Evolutionary conservation across 2,113 vertebrate genomes (phyloP), one percentile per base, ranked within the genome.

Genomic region (Laticauda colubrina): DNA sequence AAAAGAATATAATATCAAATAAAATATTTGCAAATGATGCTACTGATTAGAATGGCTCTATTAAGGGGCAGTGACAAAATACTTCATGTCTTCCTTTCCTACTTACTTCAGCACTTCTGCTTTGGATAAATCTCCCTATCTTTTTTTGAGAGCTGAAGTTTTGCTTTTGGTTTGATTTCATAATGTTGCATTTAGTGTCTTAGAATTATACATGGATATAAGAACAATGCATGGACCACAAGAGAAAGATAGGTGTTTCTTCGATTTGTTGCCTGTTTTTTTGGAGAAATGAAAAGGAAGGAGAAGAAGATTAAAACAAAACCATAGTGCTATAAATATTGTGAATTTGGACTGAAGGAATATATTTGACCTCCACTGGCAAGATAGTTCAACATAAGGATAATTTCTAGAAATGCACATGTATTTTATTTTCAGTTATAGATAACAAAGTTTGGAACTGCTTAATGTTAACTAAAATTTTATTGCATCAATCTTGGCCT

Each of bases 391-490:
- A 51, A 81, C 15, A 57, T 51, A 59, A 21, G 57, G 29, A 29
- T 43, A 51, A 61, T 93, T 93, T 90, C 4, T 86, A 2, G 8
- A 92, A 56, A 24, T 81, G 61, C 91, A 45, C 55, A 61, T 54
- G 4, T 87, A 54, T 55, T 94, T 94, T 91, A 94, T 95, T 95
- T 94, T 64, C 53, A 91, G 54, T 91, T 87, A 54, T 26, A 95
- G 53, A n/a, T 87, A 91, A 23, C 87, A 92, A 94, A 5, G 1
- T 92, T n/a, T 56, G 18, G 64, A 45, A 24, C 21, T 29, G 21
- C 26, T 94, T 93, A 94, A 94, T 94, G 93, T 86, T 92, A 95
- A 64, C 88, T 92, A 91, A 64, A 93, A 94, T 95, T 93, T 21
- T 15, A 0, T 53, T 39, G 87, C 91, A 88, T 95, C 89, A 56